These are phyloP conservation scores for Parauchenoglanis punctatus DNA, from an alignment of 2,797 vertebrate genomes.

Conservation along the genomic window DNA sequence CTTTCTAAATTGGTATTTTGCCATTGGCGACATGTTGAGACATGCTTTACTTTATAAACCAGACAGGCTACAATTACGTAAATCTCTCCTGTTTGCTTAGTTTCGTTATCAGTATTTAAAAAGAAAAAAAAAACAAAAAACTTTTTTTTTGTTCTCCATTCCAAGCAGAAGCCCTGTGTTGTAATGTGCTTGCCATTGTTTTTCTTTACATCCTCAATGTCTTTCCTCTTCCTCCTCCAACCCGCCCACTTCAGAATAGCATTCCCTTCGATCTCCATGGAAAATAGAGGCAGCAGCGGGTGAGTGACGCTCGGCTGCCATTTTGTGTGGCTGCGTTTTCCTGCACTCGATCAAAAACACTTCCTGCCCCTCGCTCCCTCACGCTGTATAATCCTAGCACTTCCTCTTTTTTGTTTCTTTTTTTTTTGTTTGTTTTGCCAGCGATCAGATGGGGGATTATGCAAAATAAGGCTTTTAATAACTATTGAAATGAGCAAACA, in stretches of 20 bases:
- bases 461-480: not conserved
- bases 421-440: not conserved
- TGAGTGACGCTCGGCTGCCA: conserved; percentile 76
- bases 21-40: not conserved
- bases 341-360: conserved; percentile 22
- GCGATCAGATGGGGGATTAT: not conserved
- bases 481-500: not conserved
- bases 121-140: not conserved
- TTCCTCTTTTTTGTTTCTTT: not conserved
- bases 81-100: not conserved
- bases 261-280: conserved; percentile 96
- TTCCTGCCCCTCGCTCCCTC: conserved; percentile 35
- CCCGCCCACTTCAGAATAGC: conserved; percentile 84
- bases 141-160: not conserved
- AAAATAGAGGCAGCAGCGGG: conserved; percentile 93
- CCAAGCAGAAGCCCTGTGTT: conserved; percentile 3
- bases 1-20: not conserved
- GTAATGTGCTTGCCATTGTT: conserved; percentile 33
- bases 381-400: conserved; percentile 30
- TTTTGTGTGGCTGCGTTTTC: conserved; percentile 42
- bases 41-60: conserved; percentile 4
- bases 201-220: conserved; percentile 53
- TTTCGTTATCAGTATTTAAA: not conserved
- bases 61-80: not conserved
- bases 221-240: conserved; percentile 12